A percentile compares a stretch with the other conserved stretches of the same genome.
phyloP scores from a whole-genome alignment of 1,140 invertebrate genomes.

The Drosophila seguyi region DNA sequence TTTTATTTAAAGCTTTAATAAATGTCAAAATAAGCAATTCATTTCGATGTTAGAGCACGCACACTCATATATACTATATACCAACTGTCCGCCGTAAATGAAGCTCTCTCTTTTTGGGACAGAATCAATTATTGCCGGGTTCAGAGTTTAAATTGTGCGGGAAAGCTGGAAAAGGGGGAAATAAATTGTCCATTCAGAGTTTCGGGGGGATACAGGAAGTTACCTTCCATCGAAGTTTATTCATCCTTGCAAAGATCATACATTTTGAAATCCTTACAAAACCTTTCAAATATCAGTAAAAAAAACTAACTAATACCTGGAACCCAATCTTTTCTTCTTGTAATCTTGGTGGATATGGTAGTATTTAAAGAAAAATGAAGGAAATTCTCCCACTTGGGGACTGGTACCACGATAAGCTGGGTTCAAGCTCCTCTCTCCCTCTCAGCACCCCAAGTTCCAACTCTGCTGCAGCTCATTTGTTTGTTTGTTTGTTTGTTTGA shows the following conservation, averaged over 20 bases:
- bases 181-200: conserved; percentile 37
- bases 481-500: conserved; percentile 60
- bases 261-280: background rate
- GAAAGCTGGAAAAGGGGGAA: conserved; percentile 47
- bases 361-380: background rate
- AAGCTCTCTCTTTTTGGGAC: conserved; percentile 70
- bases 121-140: conserved; percentile 80
- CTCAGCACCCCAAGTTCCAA: conserved; percentile 27
- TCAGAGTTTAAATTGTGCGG: conserved; percentile 77
- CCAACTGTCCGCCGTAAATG: conserved; percentile 51
- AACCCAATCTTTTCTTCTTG: background rate
- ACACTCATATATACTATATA: conserved; percentile 45
- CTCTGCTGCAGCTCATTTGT: conserved; percentile 16
- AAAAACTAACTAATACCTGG: background rate
- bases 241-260: background rate
- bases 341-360: too few species aligned
- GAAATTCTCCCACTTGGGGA: conserved; percentile 1
- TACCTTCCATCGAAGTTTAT: background rate
- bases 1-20: conserved; percentile 84
- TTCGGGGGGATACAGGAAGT: conserved; percentile 7
- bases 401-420: conserved; percentile 49
- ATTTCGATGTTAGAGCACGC: conserved; percentile 80
- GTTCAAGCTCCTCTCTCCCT: conserved; percentile 30
- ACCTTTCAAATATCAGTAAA: background rate
- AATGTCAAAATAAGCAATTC: conserved; percentile 85